Conservation (phyloP, 2,113 vertebrate species). For the Misgurnus anguillicaudatus region DNA sequence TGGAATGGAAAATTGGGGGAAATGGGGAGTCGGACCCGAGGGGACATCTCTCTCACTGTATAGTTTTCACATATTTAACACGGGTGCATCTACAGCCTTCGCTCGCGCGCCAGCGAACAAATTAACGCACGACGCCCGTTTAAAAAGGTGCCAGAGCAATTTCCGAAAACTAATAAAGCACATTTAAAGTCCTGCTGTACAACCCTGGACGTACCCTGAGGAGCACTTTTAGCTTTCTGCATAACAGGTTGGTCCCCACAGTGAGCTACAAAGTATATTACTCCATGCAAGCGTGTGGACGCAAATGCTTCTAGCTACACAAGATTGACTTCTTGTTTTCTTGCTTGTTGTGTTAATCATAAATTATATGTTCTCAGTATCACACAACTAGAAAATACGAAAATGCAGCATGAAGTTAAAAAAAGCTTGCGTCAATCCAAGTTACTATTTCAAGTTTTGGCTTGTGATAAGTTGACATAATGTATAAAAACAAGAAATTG, state of each 20-base stretch:
- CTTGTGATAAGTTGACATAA: too few relatives aligned
- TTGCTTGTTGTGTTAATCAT: too few relatives aligned
- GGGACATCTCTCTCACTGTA: constrained; percentile 43
- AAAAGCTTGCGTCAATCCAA: too few relatives aligned
- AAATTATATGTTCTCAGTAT: too few relatives aligned
- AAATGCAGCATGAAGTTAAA: too few relatives aligned
- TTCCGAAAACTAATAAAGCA: constrained; percentile 20
- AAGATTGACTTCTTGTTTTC: not conserved
- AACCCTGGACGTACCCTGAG: not conserved
- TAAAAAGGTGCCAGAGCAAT: constrained; percentile 17
- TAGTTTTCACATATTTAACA: constrained; percentile 53
- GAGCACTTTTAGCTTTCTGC: not conserved
- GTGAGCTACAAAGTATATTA: not conserved
- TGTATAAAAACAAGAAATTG: too few relatives aligned
- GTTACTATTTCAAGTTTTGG: too few relatives aligned
- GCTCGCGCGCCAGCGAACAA: not conserved
- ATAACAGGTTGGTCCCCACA: not conserved
- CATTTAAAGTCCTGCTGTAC: constrained; percentile 25
- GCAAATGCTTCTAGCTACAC: not conserved
- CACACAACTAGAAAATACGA: too few relatives aligned
- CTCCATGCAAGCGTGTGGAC: not conserved
- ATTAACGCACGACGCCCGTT: constrained; percentile 16
- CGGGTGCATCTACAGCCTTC: constrained; percentile 31
- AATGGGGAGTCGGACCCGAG: constrained; percentile 49
- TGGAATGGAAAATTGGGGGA: constrained; percentile 64